Evolutionary conservation across 2,113 vertebrate species (phyloP).

Genomic region (Peromyscus maniculatus): DNA sequence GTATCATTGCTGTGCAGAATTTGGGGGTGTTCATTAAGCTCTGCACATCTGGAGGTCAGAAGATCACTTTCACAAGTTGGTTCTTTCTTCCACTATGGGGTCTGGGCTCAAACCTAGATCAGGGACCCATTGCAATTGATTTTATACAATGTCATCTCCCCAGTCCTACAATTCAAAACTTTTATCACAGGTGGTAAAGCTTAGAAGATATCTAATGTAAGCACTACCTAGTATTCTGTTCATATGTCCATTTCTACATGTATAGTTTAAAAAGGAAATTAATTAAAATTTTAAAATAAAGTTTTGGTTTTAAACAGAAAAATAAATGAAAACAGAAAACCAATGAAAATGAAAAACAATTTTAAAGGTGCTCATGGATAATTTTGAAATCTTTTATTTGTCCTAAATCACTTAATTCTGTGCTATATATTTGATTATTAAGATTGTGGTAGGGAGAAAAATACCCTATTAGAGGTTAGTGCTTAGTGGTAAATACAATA

Average conservation of each 20-base stretch:
- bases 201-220: neutral
- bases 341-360: neutral
- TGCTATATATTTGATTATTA: neutral
- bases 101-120: neutral
- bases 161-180: neutral
- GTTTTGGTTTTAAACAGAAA: neutral
- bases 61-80: neutral
- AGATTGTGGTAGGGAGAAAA: neutral
- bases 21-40: too few relatives aligned
- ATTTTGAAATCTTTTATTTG: slow-evolving; percentile 15
- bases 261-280: neutral
- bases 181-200: neutral
- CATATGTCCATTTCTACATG: neutral
- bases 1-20: neutral
- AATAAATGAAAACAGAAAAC: neutral
- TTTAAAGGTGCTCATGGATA: neutral
- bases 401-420: neutral
- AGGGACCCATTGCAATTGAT: neutral
- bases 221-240: neutral
- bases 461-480: neutral
- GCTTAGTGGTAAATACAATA: neutral
- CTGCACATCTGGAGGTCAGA: neutral
- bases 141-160: neutral
- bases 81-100: neutral
- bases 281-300: neutral